These are phyloP conservation scores for Plodia interpunctella DNA, from an alignment of 1,140 invertebrate species.

Conservation along the genomic window DNA sequence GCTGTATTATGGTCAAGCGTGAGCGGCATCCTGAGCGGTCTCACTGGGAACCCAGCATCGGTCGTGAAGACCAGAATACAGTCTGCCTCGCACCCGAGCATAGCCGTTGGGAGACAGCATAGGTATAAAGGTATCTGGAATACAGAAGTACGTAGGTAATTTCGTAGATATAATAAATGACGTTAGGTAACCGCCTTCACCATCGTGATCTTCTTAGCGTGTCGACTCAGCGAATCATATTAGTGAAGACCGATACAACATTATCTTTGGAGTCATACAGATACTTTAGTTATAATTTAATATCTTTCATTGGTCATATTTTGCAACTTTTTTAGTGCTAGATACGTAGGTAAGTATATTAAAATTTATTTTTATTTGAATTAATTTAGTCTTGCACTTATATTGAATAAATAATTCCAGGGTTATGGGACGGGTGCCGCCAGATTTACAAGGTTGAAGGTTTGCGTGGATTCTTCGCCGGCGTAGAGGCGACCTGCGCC, in stretches of 20 bases:
- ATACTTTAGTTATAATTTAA: too few relatives aligned
- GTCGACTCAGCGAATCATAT: too few relatives aligned
- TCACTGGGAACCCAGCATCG: constrained; percentile 88
- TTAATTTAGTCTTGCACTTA: too few relatives aligned
- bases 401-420: constrained; percentile 36
- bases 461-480: constrained; percentile 76
- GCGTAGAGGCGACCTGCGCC: constrained; percentile 52
- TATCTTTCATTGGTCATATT: too few relatives aligned
- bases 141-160: neutral
- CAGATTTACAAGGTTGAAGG: constrained; percentile 85
- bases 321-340: too few relatives aligned
- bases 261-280: too few relatives aligned
- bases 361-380: too few relatives aligned
- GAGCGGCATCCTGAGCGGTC: constrained; percentile 85
- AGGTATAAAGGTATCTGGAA: constrained; percentile 74
- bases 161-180: too few relatives aligned
- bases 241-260: too few relatives aligned
- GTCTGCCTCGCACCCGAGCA: constrained; percentile 83
- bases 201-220: too few relatives aligned
- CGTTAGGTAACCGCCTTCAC: too few relatives aligned
- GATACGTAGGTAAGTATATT: too few relatives aligned
- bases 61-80: constrained; percentile 93
- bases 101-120: constrained; percentile 94
- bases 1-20: constrained; percentile 83
- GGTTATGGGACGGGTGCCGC: constrained; percentile 83